Base-by-base conservation (phyloP, 2,797 vertebrate genomes). In the Morus bassanus region DNA sequence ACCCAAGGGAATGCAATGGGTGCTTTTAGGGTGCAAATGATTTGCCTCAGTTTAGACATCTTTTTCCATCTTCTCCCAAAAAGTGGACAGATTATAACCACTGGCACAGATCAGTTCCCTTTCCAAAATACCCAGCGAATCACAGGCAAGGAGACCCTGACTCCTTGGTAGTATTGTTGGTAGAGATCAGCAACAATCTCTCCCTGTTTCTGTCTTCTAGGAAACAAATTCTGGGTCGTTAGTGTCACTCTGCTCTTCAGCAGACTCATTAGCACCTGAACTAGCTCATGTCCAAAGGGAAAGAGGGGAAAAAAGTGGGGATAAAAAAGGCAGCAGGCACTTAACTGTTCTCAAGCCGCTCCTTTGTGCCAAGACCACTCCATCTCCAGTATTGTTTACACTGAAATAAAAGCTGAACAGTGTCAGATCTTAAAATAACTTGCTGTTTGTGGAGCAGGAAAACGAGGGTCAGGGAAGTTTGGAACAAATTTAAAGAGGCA, bases 401-500 rank as follows among this genome's bases (percentile, higher is more conserved):
- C 84, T 97, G 90, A 95, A 95, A 96, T 80, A 95, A 97, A 97
- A 97, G 88, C 89, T 78, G 84, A 93, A 96, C 61, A 92, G 84
- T 88, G 91, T 85, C 56, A 90, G 88, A 77, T 92, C 97, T 97
- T 97, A 97, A 97, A 97, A 97, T 97, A 98, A 93, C 94, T 97
- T 91, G 76, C 85, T 96, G 91, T 88, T 95, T 91, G 83, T 82
- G 86, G 92, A 90, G 94, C 89, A 90, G 93, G 92, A 97, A 97
- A 97, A 76, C 68, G 78, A 93, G 85, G 95, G 95, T 97, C 92
- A 97, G 51, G 78, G 89, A 88, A 95, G 94, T 96, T 41, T 96
- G 93, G 78, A 89, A 82, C n/a, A 84, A 93, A 91, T 95, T 96
- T 96, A 95, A 97, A 97, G 95, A 15, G 78, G 77, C 84, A 95